phyloP scores from a whole-genome alignment of 1,140 invertebrate species.

The Drosophila pseudoananassae region DNA sequence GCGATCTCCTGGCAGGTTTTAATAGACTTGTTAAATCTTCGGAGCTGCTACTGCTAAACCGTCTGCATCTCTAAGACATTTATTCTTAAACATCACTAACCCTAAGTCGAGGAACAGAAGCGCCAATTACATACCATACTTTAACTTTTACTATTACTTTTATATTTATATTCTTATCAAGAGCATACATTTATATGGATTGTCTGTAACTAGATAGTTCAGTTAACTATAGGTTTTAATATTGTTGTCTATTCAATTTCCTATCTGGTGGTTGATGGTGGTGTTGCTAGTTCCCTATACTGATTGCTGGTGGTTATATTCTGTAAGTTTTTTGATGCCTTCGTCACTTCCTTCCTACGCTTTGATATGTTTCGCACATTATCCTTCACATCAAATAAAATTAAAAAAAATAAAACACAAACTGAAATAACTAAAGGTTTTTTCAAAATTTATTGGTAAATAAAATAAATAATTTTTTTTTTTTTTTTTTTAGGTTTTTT shows the following conservation, averaged over 20 bases:
- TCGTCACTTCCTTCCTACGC: constrained; percentile 21
- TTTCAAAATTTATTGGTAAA: constrained; percentile 72
- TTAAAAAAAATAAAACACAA: constrained; percentile 3
- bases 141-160: constrained; percentile 21
- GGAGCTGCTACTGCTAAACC: constrained; percentile 31
- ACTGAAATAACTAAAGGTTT: constrained; percentile 34
- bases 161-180: constrained; percentile 38
- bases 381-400: constrained; percentile 2
- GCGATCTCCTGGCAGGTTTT: constrained; percentile 38
- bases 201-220: constrained; percentile 77
- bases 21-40: constrained; percentile 38
- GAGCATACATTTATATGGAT: constrained; percentile 53
- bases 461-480: constrained; percentile 73
- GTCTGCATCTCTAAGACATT: constrained; percentile 23
- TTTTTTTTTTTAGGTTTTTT: constrained; percentile 31
- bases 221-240: constrained; percentile 68
- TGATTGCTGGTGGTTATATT: constrained; percentile 49
- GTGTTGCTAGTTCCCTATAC: constrained; percentile 58
- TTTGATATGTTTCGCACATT: constrained; percentile 38
- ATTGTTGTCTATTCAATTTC: constrained; percentile 45
- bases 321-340: constrained; percentile 30
- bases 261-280: constrained; percentile 58
- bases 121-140: constrained; percentile 46
- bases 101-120: constrained; percentile 75
- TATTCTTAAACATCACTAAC: constrained; percentile 61